Percentiles rank a stretch among this genome's conserved stretches.
phyloP scores from a whole-genome alignment of 2,113 vertebrate genomes.

The Triplophysa siluroides region DNA sequence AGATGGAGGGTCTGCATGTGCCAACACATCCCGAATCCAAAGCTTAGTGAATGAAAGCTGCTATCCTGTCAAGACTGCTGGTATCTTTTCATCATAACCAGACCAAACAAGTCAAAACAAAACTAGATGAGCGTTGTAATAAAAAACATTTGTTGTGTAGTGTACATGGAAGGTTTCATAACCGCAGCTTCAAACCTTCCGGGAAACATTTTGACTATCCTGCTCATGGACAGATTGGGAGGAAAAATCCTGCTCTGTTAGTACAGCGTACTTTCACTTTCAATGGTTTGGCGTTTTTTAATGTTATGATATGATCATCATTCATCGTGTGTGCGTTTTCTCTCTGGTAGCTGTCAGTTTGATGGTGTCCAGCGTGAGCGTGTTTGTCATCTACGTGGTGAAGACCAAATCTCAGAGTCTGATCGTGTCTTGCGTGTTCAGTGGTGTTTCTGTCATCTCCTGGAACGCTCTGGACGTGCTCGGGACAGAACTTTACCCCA shows the following conservation, averaged over 20 bases:
- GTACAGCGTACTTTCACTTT: constrained; percentile 37
- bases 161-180: constrained; percentile 74
- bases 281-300: not conserved
- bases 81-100: constrained; percentile 46
- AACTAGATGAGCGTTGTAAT: not conserved
- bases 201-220: constrained; percentile 76
- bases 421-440: constrained; percentile 73
- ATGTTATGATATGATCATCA: not conserved
- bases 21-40: constrained; percentile 55
- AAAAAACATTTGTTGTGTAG: constrained; percentile 54
- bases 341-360: constrained; percentile 66
- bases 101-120: not conserved
- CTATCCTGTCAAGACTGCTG: constrained; percentile 70
- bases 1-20: constrained; percentile 68
- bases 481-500: constrained; percentile 76
- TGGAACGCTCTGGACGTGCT: constrained; percentile 78
- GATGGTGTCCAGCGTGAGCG: constrained; percentile 69
- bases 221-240: constrained; percentile 72
- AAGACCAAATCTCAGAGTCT: constrained; percentile 72
- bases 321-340: not conserved
- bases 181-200: constrained; percentile 73
- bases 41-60: constrained; percentile 63
- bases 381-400: constrained; percentile 74
- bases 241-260: constrained; percentile 72
- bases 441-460: constrained; percentile 73